Conservation (phyloP, 2,888 invertebrate genomes). For the Plutella xylostella region DNA sequence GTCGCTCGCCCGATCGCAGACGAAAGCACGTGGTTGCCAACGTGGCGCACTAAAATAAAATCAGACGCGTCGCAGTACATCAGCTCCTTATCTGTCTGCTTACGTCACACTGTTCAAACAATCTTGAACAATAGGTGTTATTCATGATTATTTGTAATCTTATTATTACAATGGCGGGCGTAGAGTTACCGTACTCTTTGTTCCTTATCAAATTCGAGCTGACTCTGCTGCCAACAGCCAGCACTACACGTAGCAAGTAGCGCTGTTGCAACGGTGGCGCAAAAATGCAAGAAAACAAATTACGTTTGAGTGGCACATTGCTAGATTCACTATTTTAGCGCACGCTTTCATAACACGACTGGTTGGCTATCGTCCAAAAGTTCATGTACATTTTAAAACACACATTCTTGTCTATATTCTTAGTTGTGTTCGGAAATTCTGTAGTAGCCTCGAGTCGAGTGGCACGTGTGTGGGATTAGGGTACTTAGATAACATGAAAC, state of each 20-base stretch:
- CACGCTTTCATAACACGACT: constrained; percentile 14
- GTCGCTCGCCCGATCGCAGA: not conserved
- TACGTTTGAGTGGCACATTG: not conserved
- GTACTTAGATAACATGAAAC: too few relatives aligned
- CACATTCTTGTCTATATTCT: not conserved
- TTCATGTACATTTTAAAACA: not conserved
- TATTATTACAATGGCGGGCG: too few relatives aligned
- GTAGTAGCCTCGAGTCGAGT: too few relatives aligned
- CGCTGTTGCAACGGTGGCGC: not conserved
- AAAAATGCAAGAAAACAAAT: not conserved
- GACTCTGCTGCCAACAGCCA: not conserved
- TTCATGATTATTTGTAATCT: too few relatives aligned
- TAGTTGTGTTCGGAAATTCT: too few relatives aligned
- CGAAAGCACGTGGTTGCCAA: not conserved
- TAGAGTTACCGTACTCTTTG: too few relatives aligned
- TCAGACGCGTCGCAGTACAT: not conserved
- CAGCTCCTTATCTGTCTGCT: not conserved
- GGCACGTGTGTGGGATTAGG: too few relatives aligned
- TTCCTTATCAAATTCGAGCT: too few relatives aligned
- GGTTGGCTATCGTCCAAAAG: constrained; percentile 13
- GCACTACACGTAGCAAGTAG: too few relatives aligned
- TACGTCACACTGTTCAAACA: not conserved
- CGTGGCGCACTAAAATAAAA: not conserved
- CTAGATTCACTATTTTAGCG: not conserved
- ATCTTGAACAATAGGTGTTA: not conserved